Percentiles rank a stretch among this genome's conserved stretches.
Conservation (phyloP, 2,888 invertebrate species). For the Latheticus oryzae region DNA sequence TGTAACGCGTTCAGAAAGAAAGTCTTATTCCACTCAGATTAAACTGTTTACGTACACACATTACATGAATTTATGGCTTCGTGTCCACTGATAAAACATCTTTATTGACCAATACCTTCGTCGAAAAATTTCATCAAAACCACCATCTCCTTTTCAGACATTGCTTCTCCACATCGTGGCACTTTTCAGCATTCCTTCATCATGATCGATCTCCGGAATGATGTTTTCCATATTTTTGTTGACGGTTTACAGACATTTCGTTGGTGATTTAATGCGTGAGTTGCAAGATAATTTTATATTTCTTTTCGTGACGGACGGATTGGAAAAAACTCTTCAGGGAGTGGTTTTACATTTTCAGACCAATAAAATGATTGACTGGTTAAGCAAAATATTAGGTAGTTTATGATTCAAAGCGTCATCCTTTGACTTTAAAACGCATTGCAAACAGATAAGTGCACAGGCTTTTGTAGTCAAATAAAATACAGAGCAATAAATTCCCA, state of each 20-base stretch:
- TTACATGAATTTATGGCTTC: conserved; percentile 27
- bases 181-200: conserved; percentile 4
- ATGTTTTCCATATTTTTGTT: conserved; percentile 30
- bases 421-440: conserved; percentile 12
- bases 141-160: background rate
- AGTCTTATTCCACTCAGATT: conserved; percentile 35
- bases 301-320: conserved; percentile 8
- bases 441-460: conserved; percentile 16
- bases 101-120: conserved; percentile 20
- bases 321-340: conserved; percentile 7
- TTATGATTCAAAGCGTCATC: no score
- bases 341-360: conserved; percentile 2
- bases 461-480: conserved; percentile 37
- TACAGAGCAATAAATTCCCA: conserved; percentile 42
- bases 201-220: conserved; percentile 7
- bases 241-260: conserved; percentile 23
- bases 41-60: conserved; percentile 35
- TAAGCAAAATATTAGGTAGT: no score
- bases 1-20: conserved; percentile 34
- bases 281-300: conserved; percentile 33
- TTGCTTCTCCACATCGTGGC: conserved; percentile 1
- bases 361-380: no score
- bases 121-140: conserved; percentile 23
- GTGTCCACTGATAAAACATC: conserved; percentile 17
- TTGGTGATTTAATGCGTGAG: conserved; percentile 35